Evolutionary conservation across 1,140 invertebrate species (phyloP).

Genomic region (Papilio aristodemus): DNA sequence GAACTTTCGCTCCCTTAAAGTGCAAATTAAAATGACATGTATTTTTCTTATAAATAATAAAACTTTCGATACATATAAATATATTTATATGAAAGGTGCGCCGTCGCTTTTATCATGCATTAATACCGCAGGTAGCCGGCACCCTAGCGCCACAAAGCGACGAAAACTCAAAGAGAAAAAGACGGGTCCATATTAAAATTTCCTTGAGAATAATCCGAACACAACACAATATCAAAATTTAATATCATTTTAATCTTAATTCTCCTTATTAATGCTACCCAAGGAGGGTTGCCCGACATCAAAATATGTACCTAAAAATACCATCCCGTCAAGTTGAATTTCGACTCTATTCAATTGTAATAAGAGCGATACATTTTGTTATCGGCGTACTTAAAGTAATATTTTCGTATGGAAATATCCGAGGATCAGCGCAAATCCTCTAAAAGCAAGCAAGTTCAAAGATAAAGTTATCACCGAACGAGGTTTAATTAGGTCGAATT

Average conservation of each 20-base stretch:
- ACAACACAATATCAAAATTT: slow-evolving; percentile 80
- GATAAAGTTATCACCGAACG: slow-evolving; percentile 61
- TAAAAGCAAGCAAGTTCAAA: slow-evolving; percentile 71
- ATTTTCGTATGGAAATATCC: slow-evolving; percentile 45
- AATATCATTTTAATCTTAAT: slow-evolving; percentile 80
- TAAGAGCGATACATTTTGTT: slow-evolving; percentile 37
- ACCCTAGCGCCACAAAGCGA: slow-evolving; percentile 43
- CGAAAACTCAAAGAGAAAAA: slow-evolving; percentile 53
- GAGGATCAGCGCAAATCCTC: slow-evolving; percentile 50
- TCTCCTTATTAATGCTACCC: slow-evolving; percentile 75
- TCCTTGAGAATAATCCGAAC: slow-evolving; percentile 77
- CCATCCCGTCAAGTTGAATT: slow-evolving; percentile 23
- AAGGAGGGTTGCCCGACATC: slow-evolving; percentile 57
- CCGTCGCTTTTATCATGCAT: too few species aligned
- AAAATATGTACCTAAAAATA: slow-evolving; percentile 45
- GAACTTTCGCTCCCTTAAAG: too few species aligned
- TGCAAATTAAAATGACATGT: too few species aligned
- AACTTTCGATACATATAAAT: too few species aligned
- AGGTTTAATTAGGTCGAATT: slow-evolving; percentile 66
- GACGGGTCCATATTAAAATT: slow-evolving; percentile 75
- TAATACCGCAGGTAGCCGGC: not conserved
- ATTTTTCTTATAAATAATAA: too few species aligned
- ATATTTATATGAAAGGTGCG: too few species aligned
- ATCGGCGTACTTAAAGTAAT: not conserved
- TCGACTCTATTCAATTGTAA: not conserved